Evolutionary conservation across 2,888 invertebrate species (phyloP).

Genomic region (Rutpela maculata): DNA sequence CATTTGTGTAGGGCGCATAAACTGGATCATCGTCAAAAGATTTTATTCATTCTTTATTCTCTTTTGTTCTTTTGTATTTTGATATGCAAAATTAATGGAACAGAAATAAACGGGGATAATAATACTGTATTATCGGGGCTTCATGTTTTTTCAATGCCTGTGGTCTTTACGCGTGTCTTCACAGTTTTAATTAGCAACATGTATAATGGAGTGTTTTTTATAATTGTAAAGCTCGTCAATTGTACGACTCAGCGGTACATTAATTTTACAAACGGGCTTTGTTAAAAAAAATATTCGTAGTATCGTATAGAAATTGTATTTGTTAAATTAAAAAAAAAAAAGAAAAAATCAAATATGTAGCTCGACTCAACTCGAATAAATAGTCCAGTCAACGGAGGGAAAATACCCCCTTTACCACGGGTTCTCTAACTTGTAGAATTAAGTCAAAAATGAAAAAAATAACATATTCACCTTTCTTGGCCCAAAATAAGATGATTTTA

Average conservation of each 20-base stretch:
- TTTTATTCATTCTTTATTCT: constrained; percentile 22
- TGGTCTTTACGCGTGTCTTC: not conserved
- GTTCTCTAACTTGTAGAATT: no score
- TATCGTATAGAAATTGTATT: not conserved
- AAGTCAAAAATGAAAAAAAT: no score
- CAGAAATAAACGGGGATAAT: constrained; percentile 4
- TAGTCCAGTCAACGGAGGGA: no score
- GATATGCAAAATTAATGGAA: constrained; percentile 21
- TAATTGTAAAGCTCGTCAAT: not conserved
- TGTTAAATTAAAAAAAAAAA: not conserved
- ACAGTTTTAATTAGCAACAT: not conserved
- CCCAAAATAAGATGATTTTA: no score
- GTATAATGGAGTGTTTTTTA: not conserved
- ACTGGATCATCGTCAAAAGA: constrained; percentile 16
- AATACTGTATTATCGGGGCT: constrained; percentile 2
- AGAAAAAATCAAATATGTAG: no score
- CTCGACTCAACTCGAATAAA: no score
- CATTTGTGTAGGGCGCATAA: not conserved
- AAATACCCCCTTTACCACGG: no score
- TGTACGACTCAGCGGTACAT: not conserved
- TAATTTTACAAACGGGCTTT: not conserved
- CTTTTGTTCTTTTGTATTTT: constrained; percentile 19
- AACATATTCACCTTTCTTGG: no score
- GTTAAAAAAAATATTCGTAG: not conserved
- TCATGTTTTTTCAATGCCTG: constrained; percentile 17